phyloP scores from a whole-genome alignment of 2,797 vertebrate genomes.

The Yasuhikotakia modesta region DNA sequence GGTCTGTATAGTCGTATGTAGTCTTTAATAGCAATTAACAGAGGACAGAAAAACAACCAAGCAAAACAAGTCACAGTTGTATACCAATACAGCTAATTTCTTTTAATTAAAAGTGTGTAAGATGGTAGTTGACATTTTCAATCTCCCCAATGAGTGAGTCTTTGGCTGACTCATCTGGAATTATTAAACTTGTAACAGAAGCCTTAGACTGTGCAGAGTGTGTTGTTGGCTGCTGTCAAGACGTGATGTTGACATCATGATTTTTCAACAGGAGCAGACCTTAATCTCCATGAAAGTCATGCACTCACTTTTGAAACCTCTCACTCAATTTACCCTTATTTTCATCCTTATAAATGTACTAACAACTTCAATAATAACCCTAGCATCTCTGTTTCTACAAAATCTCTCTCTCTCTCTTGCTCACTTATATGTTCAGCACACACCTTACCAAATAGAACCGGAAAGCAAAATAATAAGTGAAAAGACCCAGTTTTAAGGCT shows the following conservation, averaged over 20 bases:
- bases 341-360: not conserved
- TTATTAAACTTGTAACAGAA: constrained; percentile 63
- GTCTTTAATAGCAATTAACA: constrained; percentile 49
- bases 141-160: constrained; percentile 59
- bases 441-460: not conserved
- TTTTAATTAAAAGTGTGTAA: constrained; percentile 43
- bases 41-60: constrained; percentile 39
- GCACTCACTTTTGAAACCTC: constrained; percentile 10
- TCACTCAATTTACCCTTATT: not conserved
- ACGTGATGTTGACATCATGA: constrained; percentile 12
- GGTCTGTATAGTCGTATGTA: constrained; percentile 25
- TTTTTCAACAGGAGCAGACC: not conserved
- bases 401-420: too few species aligned
- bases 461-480: not conserved
- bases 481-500: not conserved
- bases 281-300: not conserved
- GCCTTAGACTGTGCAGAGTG: constrained; percentile 19
- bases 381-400: not conserved
- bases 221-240: constrained; percentile 2
- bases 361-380: constrained; percentile 8
- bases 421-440: not conserved
- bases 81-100: constrained; percentile 23
- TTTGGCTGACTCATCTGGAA: constrained; percentile 68
- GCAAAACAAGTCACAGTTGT: constrained; percentile 28
- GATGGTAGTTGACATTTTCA: constrained; percentile 65